Base-by-base conservation (phyloP, 2,888 invertebrate species). In the Calephelis perditalis region DNA sequence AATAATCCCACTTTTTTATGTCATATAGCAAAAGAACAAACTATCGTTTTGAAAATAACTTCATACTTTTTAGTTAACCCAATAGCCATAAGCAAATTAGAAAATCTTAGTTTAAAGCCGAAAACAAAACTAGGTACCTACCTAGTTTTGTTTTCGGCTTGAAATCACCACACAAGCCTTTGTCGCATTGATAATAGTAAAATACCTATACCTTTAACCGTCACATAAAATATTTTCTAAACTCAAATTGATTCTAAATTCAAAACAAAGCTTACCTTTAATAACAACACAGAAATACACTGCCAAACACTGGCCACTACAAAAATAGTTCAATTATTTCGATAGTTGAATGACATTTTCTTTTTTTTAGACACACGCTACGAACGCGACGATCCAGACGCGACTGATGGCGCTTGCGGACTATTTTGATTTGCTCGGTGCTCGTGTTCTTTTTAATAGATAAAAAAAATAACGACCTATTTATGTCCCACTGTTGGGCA, bases 381-480 rank as follows among this genome's bases (percentile, higher is more conserved):
- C 35, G 11, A 35, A 52, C 52, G 35, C 52, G 52, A 52, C 52
- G 52, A 52, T 35, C 52, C 52, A 52, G 52, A 26, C 52, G 35
- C 52, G 52, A 52, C 52, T 52, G 52, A 52, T 52, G 52, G 52
- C 52, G 52, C 52, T 52, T 52, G 52, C 52, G 35, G 52, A 52
- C 52, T 52, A 52, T 52, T 52, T 52, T 52, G 11, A 52, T 52
- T 5, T 52, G 52, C 52, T 52, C 52, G 10, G 11, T 52, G 52
- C 35, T 11, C 52, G 52, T 52, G 35, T 11, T 52, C 9, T 52
- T 52, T 49, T 52, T 52, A 10, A 52, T 35, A 52, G 52, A 52
- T 52, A 52, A 52, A 26, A n/a, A 49, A 49, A 49, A 47, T 47
- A 15, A 47, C 26, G 26, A 10, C 49, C 26, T 26, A 49, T 49